Evolutionary conservation across 2,888 invertebrate species (phyloP).

Genomic region (Stenchaetothrips biformis): DNA sequence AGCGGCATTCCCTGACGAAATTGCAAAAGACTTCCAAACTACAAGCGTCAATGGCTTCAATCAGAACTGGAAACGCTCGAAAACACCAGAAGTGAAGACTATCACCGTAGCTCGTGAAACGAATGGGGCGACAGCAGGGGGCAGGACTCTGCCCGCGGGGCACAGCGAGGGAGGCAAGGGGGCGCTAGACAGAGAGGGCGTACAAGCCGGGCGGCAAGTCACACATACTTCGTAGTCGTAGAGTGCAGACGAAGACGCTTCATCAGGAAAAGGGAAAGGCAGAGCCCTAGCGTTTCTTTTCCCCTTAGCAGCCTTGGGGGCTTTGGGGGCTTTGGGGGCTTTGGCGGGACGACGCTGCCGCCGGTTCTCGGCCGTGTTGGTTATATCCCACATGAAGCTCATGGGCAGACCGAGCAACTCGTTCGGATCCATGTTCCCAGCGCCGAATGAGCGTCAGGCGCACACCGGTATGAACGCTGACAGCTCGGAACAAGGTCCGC

Average conservation of each 20-base stretch:
- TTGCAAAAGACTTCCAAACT: too few species aligned
- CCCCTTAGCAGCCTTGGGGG: background rate
- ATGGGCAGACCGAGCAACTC: background rate
- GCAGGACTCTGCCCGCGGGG: too few species aligned
- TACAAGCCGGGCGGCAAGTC: conserved; percentile 33
- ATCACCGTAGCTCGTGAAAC: conserved; percentile 46
- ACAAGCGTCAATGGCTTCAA: too few species aligned
- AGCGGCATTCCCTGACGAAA: too few species aligned
- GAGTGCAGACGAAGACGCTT: too few species aligned
- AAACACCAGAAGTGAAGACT: too few species aligned
- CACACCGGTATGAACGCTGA: too few species aligned
- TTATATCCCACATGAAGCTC: conserved; percentile 12
- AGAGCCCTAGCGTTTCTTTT: background rate
- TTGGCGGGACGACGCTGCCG: background rate
- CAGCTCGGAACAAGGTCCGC: background rate
- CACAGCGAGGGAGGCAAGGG: conserved; percentile 44
- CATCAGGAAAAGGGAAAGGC: too few species aligned
- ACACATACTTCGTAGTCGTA: too few species aligned
- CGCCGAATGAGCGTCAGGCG: too few species aligned
- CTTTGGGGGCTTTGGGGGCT: background rate
- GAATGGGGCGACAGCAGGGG: conserved; percentile 49
- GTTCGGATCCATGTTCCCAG: too few species aligned
- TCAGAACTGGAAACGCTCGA: too few species aligned
- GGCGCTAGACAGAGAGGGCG: conserved; percentile 28
- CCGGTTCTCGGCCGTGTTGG: background rate